Conservation (phyloP, 2,113 vertebrate species). For the Strix uralensis region DNA sequence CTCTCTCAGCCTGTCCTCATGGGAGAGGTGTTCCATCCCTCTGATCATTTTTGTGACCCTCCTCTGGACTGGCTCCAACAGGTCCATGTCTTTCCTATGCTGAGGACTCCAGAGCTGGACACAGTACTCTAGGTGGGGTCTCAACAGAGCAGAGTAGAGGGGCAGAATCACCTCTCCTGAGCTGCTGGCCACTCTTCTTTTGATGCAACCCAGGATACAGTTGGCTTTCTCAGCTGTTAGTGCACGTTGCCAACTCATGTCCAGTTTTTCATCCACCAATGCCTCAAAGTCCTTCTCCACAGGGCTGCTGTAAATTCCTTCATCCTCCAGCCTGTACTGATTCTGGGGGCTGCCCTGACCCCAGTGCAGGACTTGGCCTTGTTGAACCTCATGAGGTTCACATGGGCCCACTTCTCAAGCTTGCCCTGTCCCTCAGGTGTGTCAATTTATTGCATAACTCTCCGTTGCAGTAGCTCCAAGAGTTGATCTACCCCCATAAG, state of each 20-base stretch:
- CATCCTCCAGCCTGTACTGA: no score
- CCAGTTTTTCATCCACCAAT: no score
- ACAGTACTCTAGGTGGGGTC: neutral
- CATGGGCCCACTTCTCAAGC: neutral
- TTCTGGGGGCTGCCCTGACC: neutral
- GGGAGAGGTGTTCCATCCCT: no score
- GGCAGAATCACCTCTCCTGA: neutral
- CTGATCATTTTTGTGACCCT: no score
- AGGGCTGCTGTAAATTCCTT: no score
- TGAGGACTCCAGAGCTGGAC: neutral
- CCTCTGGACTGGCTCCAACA: neutral
- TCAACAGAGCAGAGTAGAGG: neutral
- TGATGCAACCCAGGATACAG: no score
- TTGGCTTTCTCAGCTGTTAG: no score
- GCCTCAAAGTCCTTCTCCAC: no score
- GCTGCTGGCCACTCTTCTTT: no score
- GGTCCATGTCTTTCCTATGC: neutral
- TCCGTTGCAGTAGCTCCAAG: neutral
- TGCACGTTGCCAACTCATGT: no score
- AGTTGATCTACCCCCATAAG: neutral
- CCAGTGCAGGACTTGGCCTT: no score
- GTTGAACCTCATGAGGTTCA: neutral
- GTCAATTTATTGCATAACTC: neutral
- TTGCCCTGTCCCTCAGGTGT: rapidly evolving
- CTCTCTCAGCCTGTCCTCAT: no score